Base-by-base conservation (phyloP, 2,888 invertebrate genomes). In the Megalurothrips usitatus region DNA sequence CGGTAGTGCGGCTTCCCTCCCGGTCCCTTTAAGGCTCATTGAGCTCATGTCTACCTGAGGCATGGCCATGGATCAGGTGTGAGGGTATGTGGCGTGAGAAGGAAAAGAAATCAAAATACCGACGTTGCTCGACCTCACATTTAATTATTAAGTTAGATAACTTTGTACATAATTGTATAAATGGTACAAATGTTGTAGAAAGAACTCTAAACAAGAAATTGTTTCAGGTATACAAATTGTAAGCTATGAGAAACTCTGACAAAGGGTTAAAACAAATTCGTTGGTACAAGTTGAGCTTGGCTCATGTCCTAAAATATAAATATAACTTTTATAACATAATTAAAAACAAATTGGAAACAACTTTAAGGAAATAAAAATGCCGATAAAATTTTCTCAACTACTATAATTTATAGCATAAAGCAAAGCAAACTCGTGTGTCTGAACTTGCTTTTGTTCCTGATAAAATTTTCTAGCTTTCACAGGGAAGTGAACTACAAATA, bases 111-210 rank as follows among this genome's bases (percentile, higher is more conserved):
- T 6, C 6, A 43, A 43, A 43, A 43, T 6, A 43, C 34, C 3
- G 6, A 2, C 34, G 34, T 43, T 43, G 26, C 26, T 26, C 23
- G 68, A 26, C 68, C n/a, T 75, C 68, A 26, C 34, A 43, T 75
- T 75, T 75, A 75, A 75, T 75, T 23, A 75, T 75, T 12, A 75
- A 75, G 68, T 75, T 75, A 75, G 23, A 75, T 75, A 75, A 75
- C 68, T 75, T 75, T 75, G 68, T 75, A 75, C 68, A 75, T 75
- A 75, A 9, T 75, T 12, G 68, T 75, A 75, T 75, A 75, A 75
- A 75, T 75, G 68, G 68, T 75, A 75, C 68, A 75, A 75, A 75
- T 12, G 12, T 75, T 75, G 68, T 75, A 75, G 68, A 75, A 75
- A 75, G 12, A 10, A 75, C 26, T 26, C 23, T 10, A 75, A 75